Evolutionary conservation across 2,888 invertebrate genomes (phyloP), one percentile per base, ranked within the genome.

Genomic region (Arrhopalites spinosus): DNA sequence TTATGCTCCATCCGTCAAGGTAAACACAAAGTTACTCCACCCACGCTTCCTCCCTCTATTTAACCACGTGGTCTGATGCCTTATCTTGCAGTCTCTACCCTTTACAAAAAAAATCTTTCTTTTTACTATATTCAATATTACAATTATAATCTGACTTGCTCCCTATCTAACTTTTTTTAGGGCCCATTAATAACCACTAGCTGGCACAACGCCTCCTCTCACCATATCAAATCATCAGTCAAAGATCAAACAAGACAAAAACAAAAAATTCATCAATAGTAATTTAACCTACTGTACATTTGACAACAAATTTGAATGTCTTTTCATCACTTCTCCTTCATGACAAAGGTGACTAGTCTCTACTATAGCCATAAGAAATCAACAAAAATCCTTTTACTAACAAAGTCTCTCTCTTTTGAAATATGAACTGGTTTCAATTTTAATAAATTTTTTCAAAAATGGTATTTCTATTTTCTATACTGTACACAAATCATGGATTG

Each of bases 11-110:
- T 36, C 29, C 71, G 71, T 77, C 71, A 74, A 77, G 70, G 77
- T 77, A 77, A 77, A 77, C 77, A 74, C 63, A 59, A 71, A 71
- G 53, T 36, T 74, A 72, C 74, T 74, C 74, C 77, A 74, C 77
- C 74, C 74, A 77, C 74, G 77, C 77, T 72, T 53, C 29, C 30
- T 45, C 47, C 45, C 47, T 67, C 67, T 45, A 45, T 36, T 36
- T 8, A 5, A 36, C 36, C 53, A 53, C 5, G 20, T 53, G 23
- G n/a, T 3, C 20, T n/a, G 2, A 17, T 1, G n/a, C n/a, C 8
- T n/a, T 2, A 3, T 20, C n/a, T 20, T 1, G 1, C 15, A 20
- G 5, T 47, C 11, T 53, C n/a, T 53, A 53, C 53, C 23, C n/a
- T 53, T 20, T 53, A 17, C 53, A n/a, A n/a, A n/a, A n/a, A n/a